Evolutionary conservation across 2,888 invertebrate genomes (phyloP), one percentile per base, ranked within the genome.

Genomic region (Griposia aprilina): DNA sequence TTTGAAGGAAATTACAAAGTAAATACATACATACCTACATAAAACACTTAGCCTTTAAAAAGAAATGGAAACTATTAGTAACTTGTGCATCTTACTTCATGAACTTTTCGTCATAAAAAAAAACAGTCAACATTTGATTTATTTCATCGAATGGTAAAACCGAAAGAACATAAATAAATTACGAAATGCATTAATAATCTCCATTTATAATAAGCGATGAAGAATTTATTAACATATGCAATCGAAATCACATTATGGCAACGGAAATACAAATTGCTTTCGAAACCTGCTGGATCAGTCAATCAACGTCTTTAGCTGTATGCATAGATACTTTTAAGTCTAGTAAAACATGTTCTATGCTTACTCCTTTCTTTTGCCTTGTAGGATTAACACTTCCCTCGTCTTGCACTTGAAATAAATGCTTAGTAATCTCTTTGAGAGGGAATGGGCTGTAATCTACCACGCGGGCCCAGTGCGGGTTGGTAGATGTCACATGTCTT

Each of bases 211-310:
- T 83, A 60, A 71, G 70, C 72, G 74, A 50, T 87, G 76, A 87
- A 80, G 63, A 70, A 76, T 84, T 84, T 84, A 87, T 87, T 70
- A 52, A 55, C 70, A 69, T 70, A 66, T 60, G 66, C 66, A 73
- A 84, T 84, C 48, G 63, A 67, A 76, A 68, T 67, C 41, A 74
- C 41, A 81, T 87, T 74, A 81, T 59, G 50, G 45, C 65, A 75
- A 65, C 88, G 85, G 88, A 85, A 81, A 82, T 79, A 80, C 55
- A 83, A 88, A 82, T 87, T 81, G 79, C 83, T 87, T 82, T 87
- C 80, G 60, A 87, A 88, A 87, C 79, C 86, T 60, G 87, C 74
- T 78, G 66, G 80, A 78, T 76, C 45, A 79, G 76, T 85, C 75
- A 87, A 82, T 88, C 86, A 74, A 80, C 73, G 74, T 76, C 74